Evolutionary conservation across 2,888 invertebrate genomes (phyloP), one percentile per base, ranked within the genome.

Genomic region (Xestia ashworthii): DNA sequence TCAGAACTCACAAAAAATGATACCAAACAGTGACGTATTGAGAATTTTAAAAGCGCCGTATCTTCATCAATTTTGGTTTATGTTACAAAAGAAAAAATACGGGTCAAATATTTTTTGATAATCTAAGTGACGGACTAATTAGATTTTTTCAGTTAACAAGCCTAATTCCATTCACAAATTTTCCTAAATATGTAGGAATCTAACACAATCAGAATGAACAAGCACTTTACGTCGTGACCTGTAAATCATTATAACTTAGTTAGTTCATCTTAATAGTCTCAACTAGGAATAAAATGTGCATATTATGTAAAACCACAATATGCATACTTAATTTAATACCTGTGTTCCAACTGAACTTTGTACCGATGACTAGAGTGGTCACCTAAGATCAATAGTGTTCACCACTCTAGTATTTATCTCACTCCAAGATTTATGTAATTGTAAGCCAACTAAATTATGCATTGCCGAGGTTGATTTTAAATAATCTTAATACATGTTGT

Each of bases 201-300:
- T 71, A 60, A 48, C 19, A 68, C 55, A 68, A 65, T 66, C 25
- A 71, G 71, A 65, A 69, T 83, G 53, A 71, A 62, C 68, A 74
- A 74, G 71, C 69, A 79, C 48, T 82, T 77, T 55, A 66, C 16
- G 48, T 82, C 79, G 74, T 79, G 83, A 72, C 74, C 79, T 65
- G 65, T 71, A 46, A 74, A 69, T 83, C 69, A 83, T 74, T 71
- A 68, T 65, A 38, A 65, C 65, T 69, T 76, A 72, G 70, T 69
- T 80, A 72, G 70, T 83, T 83, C 83, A 74, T 76, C 65, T 71
- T 73, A 78, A 65, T 69, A 67, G 48, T 68, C 60, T 48, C 16
- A 66, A 69, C 80, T 67, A 65, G 74, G 81, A 84, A 77, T 84
- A 67, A 81, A 74, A 80, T 83, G 74, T 81, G 74, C 46, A 80